Conservation (phyloP, 2,113 vertebrate species). For the Vireo altiloquus region DNA sequence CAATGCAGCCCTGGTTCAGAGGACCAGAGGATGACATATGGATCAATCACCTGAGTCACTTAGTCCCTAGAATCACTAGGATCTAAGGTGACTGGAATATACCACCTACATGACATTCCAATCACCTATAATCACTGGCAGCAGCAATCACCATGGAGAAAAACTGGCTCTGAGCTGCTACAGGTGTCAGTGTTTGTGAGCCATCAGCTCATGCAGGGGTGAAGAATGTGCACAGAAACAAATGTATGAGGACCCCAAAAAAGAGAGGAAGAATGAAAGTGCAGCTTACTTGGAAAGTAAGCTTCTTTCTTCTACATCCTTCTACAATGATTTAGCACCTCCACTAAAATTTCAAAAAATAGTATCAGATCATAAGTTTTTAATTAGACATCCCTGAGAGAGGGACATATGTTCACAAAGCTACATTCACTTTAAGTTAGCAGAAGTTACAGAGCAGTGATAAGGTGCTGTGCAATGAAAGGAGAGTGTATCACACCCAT, state of each 20-base stretch:
- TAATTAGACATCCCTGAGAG: background rate
- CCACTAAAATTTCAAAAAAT: background rate
- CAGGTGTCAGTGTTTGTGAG: background rate
- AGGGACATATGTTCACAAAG: background rate
- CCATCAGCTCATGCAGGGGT: background rate
- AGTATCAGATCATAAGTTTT: background rate
- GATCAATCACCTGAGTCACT: background rate
- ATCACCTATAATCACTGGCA: background rate
- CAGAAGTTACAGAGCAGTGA: background rate
- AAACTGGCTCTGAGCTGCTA: background rate
- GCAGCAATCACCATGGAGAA: background rate
- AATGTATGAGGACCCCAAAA: accelerated
- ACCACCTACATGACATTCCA: background rate
- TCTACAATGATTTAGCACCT: background rate
- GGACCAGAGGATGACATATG: background rate
- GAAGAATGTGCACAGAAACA: background rate
- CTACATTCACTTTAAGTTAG: background rate
- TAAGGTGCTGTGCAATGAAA: background rate
- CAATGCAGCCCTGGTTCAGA: background rate
- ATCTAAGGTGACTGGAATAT: background rate
- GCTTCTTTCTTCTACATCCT: no score
- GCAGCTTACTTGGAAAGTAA: background rate
- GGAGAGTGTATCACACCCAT: background rate
- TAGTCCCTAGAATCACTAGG: background rate
- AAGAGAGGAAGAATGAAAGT: background rate